These are phyloP conservation scores for Prinia subflava DNA, from an alignment of 2,113 vertebrate species.

Conservation along the genomic window DNA sequence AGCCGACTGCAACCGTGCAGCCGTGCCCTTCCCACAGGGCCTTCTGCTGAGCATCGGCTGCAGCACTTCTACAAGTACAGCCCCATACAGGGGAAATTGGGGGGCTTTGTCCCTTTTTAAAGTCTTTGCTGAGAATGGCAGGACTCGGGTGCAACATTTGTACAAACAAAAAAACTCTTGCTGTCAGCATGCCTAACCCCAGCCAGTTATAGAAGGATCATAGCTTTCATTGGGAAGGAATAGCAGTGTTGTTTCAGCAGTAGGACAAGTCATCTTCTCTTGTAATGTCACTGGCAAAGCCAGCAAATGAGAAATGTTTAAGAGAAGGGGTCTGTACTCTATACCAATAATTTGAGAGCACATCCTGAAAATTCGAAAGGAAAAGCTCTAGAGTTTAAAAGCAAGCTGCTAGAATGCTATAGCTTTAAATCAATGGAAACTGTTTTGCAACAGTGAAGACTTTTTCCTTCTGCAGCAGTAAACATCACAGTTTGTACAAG, in stretches of 20 bases:
- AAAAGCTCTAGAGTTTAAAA: constrained; percentile 57
- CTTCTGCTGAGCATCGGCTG: background rate
- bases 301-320: constrained; percentile 14
- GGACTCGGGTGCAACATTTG: background rate
- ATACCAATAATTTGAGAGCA: constrained; percentile 53
- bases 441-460: constrained; percentile 61
- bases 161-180: background rate
- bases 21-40: background rate
- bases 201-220: background rate
- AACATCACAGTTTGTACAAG: constrained; percentile 59
- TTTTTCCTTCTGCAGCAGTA: constrained; percentile 51
- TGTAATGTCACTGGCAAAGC: background rate
- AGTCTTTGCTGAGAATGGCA: background rate
- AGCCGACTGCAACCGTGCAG: background rate
- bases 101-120: background rate
- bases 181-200: background rate
- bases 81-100: background rate
- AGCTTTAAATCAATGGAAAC: constrained; percentile 70
- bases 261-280: background rate
- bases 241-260: background rate
- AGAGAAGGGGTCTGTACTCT: background rate
- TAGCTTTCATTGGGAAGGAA: background rate
- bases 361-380: constrained; percentile 49
- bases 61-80: background rate
- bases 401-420: constrained; percentile 36